phyloP scores from a whole-genome alignment of 2,113 vertebrate genomes.

The Coregonus clupeaformis region DNA sequence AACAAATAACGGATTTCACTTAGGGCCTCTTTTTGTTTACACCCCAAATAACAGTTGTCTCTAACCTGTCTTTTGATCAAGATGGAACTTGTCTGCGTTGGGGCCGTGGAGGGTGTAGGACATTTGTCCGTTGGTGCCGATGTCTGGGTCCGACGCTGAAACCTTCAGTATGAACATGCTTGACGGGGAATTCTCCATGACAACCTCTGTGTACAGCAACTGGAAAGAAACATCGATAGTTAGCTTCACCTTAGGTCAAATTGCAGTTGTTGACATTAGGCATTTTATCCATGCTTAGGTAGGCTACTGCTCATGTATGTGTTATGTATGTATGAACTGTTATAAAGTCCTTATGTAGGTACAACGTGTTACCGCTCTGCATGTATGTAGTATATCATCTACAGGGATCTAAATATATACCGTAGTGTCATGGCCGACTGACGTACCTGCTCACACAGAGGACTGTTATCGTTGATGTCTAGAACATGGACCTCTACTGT shows the following conservation, averaged over 20 bases:
- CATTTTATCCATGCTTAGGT: neutral
- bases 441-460: constrained; percentile 87
- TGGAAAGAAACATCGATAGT: constrained; percentile 43
- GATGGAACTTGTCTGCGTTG: constrained; percentile 83
- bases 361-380: no score
- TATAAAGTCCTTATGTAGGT: no score
- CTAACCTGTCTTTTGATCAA: constrained; percentile 87
- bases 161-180: constrained; percentile 84
- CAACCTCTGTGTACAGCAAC: constrained; percentile 82
- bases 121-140: constrained; percentile 85
- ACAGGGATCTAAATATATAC: neutral
- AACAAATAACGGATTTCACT: constrained; percentile 3
- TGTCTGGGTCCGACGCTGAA: constrained; percentile 83
- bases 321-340: no score
- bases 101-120: constrained; percentile 88
- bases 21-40: neutral
- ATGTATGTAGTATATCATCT: neutral
- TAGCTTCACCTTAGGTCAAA: neutral
- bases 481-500: constrained; percentile 86
- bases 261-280: constrained; percentile 2
- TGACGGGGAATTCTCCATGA: constrained; percentile 83
- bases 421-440: no score
- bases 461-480: constrained; percentile 95
- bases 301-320: no score
- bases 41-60: neutral